Evolutionary conservation across 1,140 invertebrate genomes (phyloP).

Genomic region (Zelostemma sp.): DNA sequence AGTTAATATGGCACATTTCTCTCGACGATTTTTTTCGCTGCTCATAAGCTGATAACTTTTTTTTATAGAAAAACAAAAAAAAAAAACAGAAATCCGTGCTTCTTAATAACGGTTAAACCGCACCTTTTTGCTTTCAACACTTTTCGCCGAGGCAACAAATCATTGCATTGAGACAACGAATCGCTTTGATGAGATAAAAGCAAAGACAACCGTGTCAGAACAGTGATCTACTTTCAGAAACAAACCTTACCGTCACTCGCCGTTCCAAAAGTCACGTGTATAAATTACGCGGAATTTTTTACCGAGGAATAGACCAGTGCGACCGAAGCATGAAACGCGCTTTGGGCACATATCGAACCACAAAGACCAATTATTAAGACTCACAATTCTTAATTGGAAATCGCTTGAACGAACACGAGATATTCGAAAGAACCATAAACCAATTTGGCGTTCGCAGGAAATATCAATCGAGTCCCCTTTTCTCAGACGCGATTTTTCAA

Average conservation of each 20-base stretch:
- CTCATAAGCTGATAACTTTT: neutral
- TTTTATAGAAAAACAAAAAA: neutral
- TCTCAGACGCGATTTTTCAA: too few species aligned
- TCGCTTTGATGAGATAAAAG: neutral
- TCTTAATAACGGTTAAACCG: neutral
- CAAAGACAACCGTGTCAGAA: neutral
- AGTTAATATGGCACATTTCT: too few species aligned
- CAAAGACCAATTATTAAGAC: neutral
- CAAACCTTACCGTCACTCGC: neutral
- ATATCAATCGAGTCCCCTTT: too few species aligned
- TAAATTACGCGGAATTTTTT: neutral
- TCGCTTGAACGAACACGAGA: neutral
- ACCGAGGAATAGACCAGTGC: neutral
- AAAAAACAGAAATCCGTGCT: neutral
- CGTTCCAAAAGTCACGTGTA: neutral
- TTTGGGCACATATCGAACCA: neutral
- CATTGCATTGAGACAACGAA: neutral
- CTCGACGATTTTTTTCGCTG: neutral
- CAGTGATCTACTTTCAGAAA: constrained; percentile 1
- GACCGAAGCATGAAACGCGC: neutral
- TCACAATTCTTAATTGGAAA: neutral
- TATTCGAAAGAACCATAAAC: neutral
- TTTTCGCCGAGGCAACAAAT: neutral
- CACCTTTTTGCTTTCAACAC: neutral
- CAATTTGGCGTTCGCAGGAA: too few species aligned